Percentiles rank a stretch among this genome's conserved stretches.
Evolutionary conservation across 2,888 invertebrate genomes (phyloP).

Genomic region (Desoria tigrina): DNA sequence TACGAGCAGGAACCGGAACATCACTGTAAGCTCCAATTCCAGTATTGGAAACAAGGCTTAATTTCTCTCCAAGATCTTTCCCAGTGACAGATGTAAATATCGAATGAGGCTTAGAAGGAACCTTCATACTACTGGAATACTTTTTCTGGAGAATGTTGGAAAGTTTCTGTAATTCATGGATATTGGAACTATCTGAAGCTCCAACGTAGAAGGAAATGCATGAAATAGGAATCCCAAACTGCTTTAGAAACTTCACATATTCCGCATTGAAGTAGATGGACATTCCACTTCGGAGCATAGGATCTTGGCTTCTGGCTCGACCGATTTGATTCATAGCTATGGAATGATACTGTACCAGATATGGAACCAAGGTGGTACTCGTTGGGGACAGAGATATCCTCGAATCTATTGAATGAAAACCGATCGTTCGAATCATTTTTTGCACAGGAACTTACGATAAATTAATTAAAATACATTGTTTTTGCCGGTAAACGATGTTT

Average conservation of each 20-base stretch:
- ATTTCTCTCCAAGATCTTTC: slow-evolving; percentile 6
- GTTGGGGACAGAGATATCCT: slow-evolving; percentile 26
- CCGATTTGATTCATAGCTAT: slow-evolving; percentile 23
- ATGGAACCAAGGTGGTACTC: slow-evolving; percentile 29
- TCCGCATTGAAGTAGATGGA: slow-evolving; percentile 27
- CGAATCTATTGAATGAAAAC: slow-evolving; percentile 10
- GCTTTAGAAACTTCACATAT: slow-evolving; percentile 34
- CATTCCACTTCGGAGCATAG: slow-evolving; percentile 18
- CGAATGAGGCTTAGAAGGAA: no score
- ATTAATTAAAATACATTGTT: not conserved
- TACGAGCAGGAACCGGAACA: no score
- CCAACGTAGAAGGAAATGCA: slow-evolving; percentile 40
- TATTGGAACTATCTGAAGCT: slow-evolving; percentile 10
- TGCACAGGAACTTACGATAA: not conserved
- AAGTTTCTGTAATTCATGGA: slow-evolving; percentile 24
- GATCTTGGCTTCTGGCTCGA: not conserved
- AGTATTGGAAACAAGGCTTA: slow-evolving; percentile 1
- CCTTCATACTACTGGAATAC: no score
- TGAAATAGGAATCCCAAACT: slow-evolving; percentile 30
- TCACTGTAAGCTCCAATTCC: not conserved
- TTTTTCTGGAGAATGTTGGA: slow-evolving; percentile 3
- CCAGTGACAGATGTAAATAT: not conserved
- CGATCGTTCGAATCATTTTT: no score
- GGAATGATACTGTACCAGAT: slow-evolving; percentile 26
- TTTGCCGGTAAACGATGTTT: no score